These are phyloP conservation scores for Cyclophora albipunctata DNA, from an alignment of 2,888 invertebrate species.

Conservation along the genomic window DNA sequence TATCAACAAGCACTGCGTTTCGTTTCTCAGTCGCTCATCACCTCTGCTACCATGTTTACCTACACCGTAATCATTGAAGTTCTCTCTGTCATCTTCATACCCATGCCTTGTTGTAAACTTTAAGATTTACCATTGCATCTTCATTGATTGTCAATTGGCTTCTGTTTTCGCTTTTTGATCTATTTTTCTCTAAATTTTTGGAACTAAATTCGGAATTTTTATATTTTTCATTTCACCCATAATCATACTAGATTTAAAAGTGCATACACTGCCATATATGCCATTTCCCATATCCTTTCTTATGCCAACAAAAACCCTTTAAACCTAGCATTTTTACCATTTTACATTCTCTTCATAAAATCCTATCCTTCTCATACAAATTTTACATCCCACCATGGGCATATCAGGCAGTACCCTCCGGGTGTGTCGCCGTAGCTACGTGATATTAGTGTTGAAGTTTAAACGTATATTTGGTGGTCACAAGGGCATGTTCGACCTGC, in stretches of 20 bases:
- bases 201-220: neutral
- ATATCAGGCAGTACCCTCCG: slow-evolving; percentile 29
- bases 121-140: slow-evolving; percentile 1
- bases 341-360: too few relatives aligned
- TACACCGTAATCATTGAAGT: slow-evolving; percentile 10
- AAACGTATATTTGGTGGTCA: slow-evolving; percentile 31
- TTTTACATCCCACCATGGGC: slow-evolving; percentile 33
- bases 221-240: neutral
- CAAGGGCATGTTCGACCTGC: slow-evolving; percentile 89
- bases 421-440: slow-evolving; percentile 31
- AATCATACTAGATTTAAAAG: too few relatives aligned
- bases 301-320: too few relatives aligned
- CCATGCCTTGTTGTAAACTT: slow-evolving; percentile 16
- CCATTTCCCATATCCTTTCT: too few relatives aligned
- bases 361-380: too few relatives aligned
- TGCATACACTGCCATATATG: too few relatives aligned
- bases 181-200: slow-evolving; percentile 1
- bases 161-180: neutral
- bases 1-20: neutral
- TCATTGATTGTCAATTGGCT: neutral
- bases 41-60: slow-evolving; percentile 11
- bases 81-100: slow-evolving; percentile 11
- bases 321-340: too few relatives aligned
- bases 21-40: slow-evolving; percentile 1
- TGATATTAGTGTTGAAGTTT: slow-evolving; percentile 27